phyloP scores from a whole-genome alignment of 2,888 invertebrate species.

The Ochlodes sylvanus region DNA sequence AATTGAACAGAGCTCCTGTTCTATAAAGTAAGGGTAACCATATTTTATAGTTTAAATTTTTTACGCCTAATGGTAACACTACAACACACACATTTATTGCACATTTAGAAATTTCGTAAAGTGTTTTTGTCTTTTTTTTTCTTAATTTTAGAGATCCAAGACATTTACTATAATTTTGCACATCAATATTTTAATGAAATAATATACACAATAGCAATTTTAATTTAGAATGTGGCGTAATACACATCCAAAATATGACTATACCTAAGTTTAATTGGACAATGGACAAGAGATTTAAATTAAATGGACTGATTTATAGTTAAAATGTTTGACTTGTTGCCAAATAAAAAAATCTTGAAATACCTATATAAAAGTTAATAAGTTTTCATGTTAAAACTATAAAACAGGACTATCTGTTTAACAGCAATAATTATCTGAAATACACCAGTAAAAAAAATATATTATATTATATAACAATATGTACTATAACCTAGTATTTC shows the following conservation, averaged over 20 bases:
- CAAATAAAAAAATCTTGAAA: slow-evolving; percentile 64
- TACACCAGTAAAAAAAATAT: slow-evolving; percentile 82
- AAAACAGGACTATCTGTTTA: slow-evolving; percentile 77
- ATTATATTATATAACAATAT: slow-evolving; percentile 74
- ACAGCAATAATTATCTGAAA: slow-evolving; percentile 83
- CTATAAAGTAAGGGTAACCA: slow-evolving; percentile 50
- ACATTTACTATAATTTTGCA: slow-evolving; percentile 85
- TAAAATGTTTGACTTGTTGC: slow-evolving; percentile 48
- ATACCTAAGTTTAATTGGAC: slow-evolving; percentile 82
- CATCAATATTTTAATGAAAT: slow-evolving; percentile 81
- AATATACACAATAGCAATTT: slow-evolving; percentile 82
- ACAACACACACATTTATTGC: slow-evolving; percentile 86
- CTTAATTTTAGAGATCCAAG: slow-evolving; percentile 84
- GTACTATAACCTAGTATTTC: slow-evolving; percentile 69
- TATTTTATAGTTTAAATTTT: slow-evolving; percentile 69
- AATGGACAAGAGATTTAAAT: slow-evolving; percentile 79
- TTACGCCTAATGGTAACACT: slow-evolving; percentile 85
- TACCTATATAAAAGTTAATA: slow-evolving; percentile 67
- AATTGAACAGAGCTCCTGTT: slow-evolving; percentile 45
- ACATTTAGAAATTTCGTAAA: slow-evolving; percentile 85
- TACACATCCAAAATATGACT: slow-evolving; percentile 84
- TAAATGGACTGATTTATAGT: slow-evolving; percentile 72
- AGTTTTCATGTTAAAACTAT: slow-evolving; percentile 73
- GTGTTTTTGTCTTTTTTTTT: slow-evolving; percentile 84
- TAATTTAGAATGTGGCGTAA: slow-evolving; percentile 80